Percentiles rank a stretch among this genome's conserved stretches.
Evolutionary conservation across 2,888 invertebrate genomes (phyloP).

Genomic region (Callimorpha dominula): DNA sequence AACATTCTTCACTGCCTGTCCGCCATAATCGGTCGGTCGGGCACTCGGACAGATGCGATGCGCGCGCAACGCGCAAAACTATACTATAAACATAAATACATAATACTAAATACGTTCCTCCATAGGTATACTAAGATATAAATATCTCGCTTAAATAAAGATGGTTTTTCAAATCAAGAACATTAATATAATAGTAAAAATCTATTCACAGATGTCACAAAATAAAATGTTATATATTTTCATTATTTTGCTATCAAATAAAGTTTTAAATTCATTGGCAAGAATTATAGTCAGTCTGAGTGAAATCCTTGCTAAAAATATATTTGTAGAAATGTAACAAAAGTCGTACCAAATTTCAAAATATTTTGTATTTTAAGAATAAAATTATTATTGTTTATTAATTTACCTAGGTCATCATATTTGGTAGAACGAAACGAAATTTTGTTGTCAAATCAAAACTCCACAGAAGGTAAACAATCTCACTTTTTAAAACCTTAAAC

Average conservation of each 20-base stretch:
- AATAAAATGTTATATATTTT: not conserved
- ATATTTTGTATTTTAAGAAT: not conserved
- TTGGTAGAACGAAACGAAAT: conserved; percentile 38
- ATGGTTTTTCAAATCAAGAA: not conserved
- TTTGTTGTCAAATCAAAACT: conserved; percentile 39
- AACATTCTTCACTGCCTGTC: conserved; percentile 85
- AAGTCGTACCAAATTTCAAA: not conserved
- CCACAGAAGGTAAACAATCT: conserved; percentile 41
- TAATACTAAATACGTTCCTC: conserved; percentile 48
- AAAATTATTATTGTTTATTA: not conserved
- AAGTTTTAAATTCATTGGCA: not conserved
- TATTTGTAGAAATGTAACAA: not conserved
- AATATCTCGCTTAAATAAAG: not conserved
- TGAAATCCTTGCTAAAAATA: not conserved
- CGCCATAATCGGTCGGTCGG: conserved; percentile 86
- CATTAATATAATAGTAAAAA: not conserved
- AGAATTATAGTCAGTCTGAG: not conserved
- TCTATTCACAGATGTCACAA: too few relatives aligned
- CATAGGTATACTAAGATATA: conserved; percentile 27
- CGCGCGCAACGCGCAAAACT: conserved; percentile 86
- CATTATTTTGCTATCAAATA: not conserved
- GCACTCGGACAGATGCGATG: conserved; percentile 84
- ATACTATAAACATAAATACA: conserved; percentile 82
- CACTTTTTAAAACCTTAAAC: not conserved
- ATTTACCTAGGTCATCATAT: not conserved